These are phyloP conservation scores for Arctocebus calabarensis DNA, from an alignment of 2,797 vertebrate species.

Conservation along the genomic window DNA sequence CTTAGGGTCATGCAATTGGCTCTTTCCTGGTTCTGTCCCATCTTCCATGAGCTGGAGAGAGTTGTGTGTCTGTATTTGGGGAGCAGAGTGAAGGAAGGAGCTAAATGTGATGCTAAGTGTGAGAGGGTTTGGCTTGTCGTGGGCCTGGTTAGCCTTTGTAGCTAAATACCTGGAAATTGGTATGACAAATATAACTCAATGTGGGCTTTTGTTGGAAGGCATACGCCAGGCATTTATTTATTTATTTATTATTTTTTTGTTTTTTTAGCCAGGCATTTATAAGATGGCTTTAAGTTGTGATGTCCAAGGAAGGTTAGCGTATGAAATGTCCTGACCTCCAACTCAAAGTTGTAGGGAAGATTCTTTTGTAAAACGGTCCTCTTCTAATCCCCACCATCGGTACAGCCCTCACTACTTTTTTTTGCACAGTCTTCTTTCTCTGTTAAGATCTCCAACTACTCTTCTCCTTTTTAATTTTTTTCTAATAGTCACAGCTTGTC, in stretches of 20 bases:
- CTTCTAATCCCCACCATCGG: neutral
- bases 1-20: neutral
- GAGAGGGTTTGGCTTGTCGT: neutral
- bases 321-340: neutral
- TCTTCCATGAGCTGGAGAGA: neutral
- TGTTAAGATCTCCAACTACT: neutral
- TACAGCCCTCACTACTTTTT: neutral
- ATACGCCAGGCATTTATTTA: neutral
- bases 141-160: neutral
- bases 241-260: no score
- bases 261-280: neutral
- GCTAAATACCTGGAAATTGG: neutral
- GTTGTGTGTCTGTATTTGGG: neutral
- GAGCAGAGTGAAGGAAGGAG: neutral
- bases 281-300: neutral
- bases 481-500: neutral
- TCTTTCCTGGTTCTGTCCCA: neutral
- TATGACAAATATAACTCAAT: neutral
- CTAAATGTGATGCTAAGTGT: neutral
- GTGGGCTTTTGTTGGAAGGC: neutral
- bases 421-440: neutral
- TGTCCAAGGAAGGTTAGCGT: neutral
- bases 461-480: neutral
- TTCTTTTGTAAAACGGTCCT: neutral
- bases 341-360: neutral